Evolutionary conservation across 23 tunicate species (phyloP).

Genomic region (Trididemnum clinides): DNA sequence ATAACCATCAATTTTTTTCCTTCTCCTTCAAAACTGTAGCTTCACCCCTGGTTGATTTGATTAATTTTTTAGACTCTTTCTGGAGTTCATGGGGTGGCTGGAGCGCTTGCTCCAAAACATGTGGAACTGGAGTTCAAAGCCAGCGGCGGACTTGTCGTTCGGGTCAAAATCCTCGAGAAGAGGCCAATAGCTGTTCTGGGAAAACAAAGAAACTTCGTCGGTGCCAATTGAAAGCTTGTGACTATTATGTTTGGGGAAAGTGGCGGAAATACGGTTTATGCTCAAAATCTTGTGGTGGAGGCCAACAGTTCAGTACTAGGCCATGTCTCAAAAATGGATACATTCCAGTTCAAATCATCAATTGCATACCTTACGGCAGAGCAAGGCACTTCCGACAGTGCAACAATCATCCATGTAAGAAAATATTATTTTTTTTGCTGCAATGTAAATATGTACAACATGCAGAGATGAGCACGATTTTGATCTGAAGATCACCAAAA

Average conservation of each 20-base stretch:
- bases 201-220: not conserved
- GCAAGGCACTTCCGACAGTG: not conserved
- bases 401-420: not conserved
- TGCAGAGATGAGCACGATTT: no score
- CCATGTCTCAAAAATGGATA: not conserved
- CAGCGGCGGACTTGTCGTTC: not conserved
- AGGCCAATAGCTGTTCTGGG: not conserved
- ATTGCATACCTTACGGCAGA: not conserved
- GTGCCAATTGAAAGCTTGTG: not conserved
- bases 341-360: not conserved
- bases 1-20: no score
- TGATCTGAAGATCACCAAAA: no score
- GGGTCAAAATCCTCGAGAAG: not conserved
- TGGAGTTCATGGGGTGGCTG: conserved; percentile 31
- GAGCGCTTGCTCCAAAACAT: conserved; percentile 22
- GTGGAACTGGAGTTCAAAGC: not conserved
- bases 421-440: no score
- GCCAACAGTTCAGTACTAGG: not conserved
- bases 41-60: not conserved
- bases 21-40: no score
- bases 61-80: conserved; percentile 6
- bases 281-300: not conserved
- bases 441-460: no score
- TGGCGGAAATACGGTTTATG: not conserved
- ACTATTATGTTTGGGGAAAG: not conserved